These are phyloP conservation scores for Sciaenops ocellatus DNA, from an alignment of 2,797 vertebrate genomes.

Conservation along the genomic window DNA sequence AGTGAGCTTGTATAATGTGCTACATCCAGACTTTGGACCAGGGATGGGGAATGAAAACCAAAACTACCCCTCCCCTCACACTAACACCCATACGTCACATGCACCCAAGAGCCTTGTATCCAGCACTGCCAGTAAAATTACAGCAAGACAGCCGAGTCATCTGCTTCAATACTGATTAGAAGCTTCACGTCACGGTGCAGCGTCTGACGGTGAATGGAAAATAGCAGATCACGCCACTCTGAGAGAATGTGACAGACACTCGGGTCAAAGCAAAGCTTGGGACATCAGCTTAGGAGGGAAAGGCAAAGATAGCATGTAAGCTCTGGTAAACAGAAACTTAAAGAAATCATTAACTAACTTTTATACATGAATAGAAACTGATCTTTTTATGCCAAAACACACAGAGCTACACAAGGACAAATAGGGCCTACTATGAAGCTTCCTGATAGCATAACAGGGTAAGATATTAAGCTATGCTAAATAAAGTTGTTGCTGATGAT, in stretches of 20 bases:
- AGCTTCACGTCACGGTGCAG: slow-evolving; percentile 4
- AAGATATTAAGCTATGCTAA: not conserved
- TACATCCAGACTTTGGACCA: not conserved
- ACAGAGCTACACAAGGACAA: slow-evolving; percentile 8
- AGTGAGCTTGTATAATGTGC: not conserved
- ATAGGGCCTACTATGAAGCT: not conserved
- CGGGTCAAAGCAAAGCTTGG: slow-evolving; percentile 43
- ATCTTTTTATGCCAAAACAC: slow-evolving; percentile 8
- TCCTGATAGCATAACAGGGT: not conserved
- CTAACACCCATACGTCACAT: slow-evolving; percentile 23
- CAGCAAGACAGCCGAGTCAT: slow-evolving; percentile 32
- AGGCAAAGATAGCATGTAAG: slow-evolving; percentile 37
- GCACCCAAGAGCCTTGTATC: slow-evolving; percentile 8
- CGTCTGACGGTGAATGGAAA: slow-evolving; percentile 69
- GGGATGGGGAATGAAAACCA: slow-evolving; percentile 53
- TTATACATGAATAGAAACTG: slow-evolving; percentile 36
- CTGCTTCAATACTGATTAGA: slow-evolving; percentile 34
- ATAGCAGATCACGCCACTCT: slow-evolving; percentile 39
- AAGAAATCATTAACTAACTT: slow-evolving; percentile 46
- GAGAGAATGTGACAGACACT: slow-evolving; percentile 10
- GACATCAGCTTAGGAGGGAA: slow-evolving; percentile 51
- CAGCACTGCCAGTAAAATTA: slow-evolving; percentile 27
- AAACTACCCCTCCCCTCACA: slow-evolving; percentile 3
- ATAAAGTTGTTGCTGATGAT: slow-evolving; percentile 4
- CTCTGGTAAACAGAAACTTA: slow-evolving; percentile 64